Evolutionary conservation across 2,113 vertebrate species (phyloP).

Genomic region (Pristiophorus japonicus): DNA sequence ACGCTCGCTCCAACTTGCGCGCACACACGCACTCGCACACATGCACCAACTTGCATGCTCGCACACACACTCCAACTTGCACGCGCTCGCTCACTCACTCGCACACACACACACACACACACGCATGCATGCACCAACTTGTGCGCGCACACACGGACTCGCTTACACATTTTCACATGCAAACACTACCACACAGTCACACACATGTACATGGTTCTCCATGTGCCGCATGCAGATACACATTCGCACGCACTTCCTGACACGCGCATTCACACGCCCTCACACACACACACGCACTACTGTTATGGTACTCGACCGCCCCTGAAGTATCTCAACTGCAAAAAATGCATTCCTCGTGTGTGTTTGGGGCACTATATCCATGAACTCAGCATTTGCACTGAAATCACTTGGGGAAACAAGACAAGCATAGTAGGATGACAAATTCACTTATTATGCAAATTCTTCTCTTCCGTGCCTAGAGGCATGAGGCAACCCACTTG

Average conservation of each 20-base stretch:
- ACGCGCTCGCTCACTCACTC: no score
- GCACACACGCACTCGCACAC: no score
- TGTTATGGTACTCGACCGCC: not conserved
- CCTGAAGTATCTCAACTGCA: not conserved
- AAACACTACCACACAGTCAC: not conserved
- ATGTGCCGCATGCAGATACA: not conserved
- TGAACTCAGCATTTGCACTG: not conserved
- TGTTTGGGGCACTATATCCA: not conserved
- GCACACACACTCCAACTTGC: no score
- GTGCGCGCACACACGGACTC: not conserved
- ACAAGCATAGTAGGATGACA: not conserved
- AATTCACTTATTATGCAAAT: not conserved
- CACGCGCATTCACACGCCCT: not conserved
- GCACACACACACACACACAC: no score
- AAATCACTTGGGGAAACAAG: not conserved
- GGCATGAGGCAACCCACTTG: not conserved
- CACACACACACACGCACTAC: not conserved
- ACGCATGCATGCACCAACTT: not conserved
- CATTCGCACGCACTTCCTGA: no score
- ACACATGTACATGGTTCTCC: not conserved
- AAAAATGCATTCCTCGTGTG: not conserved
- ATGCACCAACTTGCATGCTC: no score
- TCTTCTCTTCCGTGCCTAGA: not conserved
- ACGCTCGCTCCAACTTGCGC: no score
- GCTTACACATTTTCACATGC: not conserved